These are phyloP conservation scores for Peromyscus polionotus DNA, from an alignment of 2,113 vertebrate genomes.

Conservation along the genomic window DNA sequence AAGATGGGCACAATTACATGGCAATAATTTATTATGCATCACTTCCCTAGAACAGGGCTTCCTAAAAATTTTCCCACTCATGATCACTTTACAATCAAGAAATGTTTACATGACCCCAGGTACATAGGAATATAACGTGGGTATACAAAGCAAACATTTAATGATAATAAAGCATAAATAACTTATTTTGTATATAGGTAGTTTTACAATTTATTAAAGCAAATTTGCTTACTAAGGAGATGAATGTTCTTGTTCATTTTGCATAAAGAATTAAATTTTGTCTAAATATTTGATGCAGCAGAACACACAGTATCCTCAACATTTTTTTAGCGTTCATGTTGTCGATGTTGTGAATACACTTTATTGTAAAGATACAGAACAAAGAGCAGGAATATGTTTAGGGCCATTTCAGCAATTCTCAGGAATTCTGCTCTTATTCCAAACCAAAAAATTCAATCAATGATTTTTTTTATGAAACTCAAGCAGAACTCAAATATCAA, in stretches of 20 bases:
- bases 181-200: not conserved
- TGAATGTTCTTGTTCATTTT: not conserved
- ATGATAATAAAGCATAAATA: not conserved
- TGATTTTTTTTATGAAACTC: not conserved
- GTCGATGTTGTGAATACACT: not conserved
- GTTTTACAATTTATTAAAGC: not conserved
- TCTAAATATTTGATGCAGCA: not conserved
- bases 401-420: not conserved
- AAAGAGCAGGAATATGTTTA: not conserved
- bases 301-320: not conserved
- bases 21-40: conserved; percentile 4
- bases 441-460: not conserved
- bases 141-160: not conserved
- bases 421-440: not conserved
- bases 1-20: not conserved
- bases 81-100: not conserved
- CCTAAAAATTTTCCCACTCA: not conserved
- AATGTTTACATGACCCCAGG: not conserved
- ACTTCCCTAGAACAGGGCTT: not conserved
- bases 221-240: not conserved
- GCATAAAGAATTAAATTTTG: not conserved
- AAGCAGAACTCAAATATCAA: not conserved
- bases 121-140: not conserved
- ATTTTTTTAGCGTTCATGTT: not conserved
- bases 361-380: not conserved